These are phyloP conservation scores for Callaeas wilsoni DNA, from an alignment of 2,113 vertebrate species.

Conservation along the genomic window DNA sequence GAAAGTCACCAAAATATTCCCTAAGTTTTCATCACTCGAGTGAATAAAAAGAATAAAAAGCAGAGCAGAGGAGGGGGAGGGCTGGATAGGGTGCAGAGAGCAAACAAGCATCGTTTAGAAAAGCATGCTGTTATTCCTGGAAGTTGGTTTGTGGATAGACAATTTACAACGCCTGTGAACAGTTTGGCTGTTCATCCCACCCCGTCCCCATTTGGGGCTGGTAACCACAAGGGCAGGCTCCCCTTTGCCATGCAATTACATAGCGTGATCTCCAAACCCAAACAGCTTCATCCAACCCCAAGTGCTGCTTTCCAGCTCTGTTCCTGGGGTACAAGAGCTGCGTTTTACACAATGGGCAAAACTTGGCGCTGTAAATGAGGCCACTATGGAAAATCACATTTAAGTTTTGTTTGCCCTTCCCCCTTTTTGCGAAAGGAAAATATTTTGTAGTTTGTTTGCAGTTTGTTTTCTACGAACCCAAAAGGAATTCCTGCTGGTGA, in stretches of 20 bases:
- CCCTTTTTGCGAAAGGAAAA: not conserved
- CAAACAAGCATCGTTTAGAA: conserved; percentile 57
- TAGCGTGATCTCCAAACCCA: conserved; percentile 22
- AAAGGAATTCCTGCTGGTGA: not conserved
- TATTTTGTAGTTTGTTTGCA: not conserved
- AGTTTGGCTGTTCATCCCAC: conserved; percentile 40
- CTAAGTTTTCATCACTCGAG: conserved; percentile 42
- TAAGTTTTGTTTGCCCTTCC: not conserved
- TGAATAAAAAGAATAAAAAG: conserved; percentile 41
- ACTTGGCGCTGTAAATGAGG: not conserved
- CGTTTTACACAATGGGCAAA: not conserved
- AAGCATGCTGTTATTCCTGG: conserved; percentile 67
- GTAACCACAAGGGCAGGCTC: conserved; percentile 38
- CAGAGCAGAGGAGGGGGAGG: conserved; percentile 32
- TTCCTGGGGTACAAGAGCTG: not conserved
- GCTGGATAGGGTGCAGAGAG: conserved; percentile 5
- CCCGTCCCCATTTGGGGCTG: conserved; percentile 26
- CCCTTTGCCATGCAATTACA: not conserved
- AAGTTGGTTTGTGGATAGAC: conserved; percentile 54
- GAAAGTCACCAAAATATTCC: conserved; percentile 54
- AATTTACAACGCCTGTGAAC: conserved; percentile 57
- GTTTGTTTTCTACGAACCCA: not conserved
- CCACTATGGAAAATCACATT: not conserved
- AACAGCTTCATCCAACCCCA: conserved; percentile 7
- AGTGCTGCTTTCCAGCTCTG: not conserved